Percentiles rank a stretch among this genome's conserved stretches.
These are phyloP conservation scores for Dasyprocta punctata DNA, from an alignment of 2,113 vertebrate genomes.

Conservation along the genomic window DNA sequence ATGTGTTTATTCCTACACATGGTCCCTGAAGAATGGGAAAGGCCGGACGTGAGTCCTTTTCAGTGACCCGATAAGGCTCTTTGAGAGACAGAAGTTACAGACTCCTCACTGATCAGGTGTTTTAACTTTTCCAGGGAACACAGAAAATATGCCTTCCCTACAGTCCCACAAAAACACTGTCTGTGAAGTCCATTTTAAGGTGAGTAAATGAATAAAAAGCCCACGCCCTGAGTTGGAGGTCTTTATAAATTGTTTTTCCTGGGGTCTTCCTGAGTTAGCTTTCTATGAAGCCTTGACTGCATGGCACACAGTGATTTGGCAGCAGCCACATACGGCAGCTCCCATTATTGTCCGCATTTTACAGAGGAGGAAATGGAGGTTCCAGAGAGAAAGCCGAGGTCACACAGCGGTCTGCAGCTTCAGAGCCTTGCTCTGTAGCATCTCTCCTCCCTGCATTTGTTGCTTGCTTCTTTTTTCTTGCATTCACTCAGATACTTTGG, in stretches of 20 bases:
- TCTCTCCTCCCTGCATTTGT: neutral
- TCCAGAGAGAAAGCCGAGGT: neutral
- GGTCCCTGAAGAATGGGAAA: neutral
- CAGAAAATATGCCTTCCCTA: slow-evolving; percentile 99
- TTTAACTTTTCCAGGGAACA: slow-evolving; percentile 90
- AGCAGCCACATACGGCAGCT: neutral
- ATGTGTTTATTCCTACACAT: neutral
- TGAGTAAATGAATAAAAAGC: slow-evolving; percentile 78
- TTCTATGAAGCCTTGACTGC: neutral
- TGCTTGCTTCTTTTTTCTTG: neutral
- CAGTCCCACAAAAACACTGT: slow-evolving; percentile 98
- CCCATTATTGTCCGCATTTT: neutral
- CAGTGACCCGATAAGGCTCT: neutral
- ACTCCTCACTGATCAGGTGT: slow-evolving; percentile 33
- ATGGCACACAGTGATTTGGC: neutral
- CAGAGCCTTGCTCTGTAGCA: neutral
- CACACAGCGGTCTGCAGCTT: neutral
- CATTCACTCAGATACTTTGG: neutral
- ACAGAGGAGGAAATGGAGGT: neutral
- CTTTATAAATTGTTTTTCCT: neutral
- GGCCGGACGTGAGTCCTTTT: neutral
- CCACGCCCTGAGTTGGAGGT: neutral
- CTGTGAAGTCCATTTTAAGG: slow-evolving; percentile 99
- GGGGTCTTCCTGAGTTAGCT: neutral
- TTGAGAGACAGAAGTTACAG: neutral